phyloP scores from a whole-genome alignment of 2,888 invertebrate genomes.

The Choristoneura rosaceana region DNA sequence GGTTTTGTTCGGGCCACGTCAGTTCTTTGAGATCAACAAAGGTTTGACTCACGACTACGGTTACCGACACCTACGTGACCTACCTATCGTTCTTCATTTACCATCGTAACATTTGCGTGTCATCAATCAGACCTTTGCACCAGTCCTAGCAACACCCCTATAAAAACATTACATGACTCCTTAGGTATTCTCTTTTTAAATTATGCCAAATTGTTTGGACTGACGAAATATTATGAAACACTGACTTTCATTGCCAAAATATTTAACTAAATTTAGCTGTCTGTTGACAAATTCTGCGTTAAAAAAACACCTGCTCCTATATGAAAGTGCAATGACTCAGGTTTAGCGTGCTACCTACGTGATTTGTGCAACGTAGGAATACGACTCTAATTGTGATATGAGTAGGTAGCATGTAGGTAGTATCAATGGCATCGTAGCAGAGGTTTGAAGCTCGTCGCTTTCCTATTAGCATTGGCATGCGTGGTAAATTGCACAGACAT shows the following conservation, averaged over 20 bases:
- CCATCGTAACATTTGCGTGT: not conserved
- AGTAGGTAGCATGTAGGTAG: not conserved
- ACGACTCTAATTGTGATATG: not conserved
- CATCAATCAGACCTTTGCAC: not conserved
- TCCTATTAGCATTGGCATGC: too few species aligned
- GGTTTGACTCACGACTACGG: constrained; percentile 24
- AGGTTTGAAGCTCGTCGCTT: too few species aligned
- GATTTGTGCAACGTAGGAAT: constrained; percentile 29
- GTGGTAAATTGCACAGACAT: too few species aligned
- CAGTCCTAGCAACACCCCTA: not conserved
- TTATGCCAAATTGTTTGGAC: too few species aligned
- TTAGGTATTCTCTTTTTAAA: too few species aligned
- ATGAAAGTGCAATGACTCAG: constrained; percentile 27
- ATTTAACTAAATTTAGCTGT: constrained; percentile 7
- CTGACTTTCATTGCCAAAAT: not conserved
- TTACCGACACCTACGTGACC: constrained; percentile 18
- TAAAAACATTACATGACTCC: too few species aligned
- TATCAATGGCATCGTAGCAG: not conserved
- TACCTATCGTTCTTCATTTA: not conserved
- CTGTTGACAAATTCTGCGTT: not conserved
- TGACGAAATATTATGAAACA: constrained; percentile 7
- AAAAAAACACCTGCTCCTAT: constrained; percentile 21
- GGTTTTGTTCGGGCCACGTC: constrained; percentile 28
- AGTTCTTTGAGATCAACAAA: constrained; percentile 26
- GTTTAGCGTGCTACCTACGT: constrained; percentile 32